Conservation (phyloP, 2,797 vertebrate species). For the Sebastolobus altivelis region DNA sequence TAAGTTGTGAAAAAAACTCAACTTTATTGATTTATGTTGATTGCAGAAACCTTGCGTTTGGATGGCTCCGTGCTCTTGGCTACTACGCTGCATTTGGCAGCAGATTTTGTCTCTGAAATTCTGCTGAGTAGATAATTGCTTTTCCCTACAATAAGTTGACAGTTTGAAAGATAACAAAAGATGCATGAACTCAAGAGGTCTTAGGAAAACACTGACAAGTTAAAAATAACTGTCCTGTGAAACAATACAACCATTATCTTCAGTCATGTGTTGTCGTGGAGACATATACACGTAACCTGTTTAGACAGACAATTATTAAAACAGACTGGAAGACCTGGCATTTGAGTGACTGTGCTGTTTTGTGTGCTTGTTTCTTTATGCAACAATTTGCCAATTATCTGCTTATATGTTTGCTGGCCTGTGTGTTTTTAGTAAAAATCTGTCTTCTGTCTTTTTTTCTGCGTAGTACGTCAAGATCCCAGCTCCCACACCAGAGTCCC, state of each 20-base stretch:
- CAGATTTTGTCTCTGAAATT: slow-evolving; percentile 33
- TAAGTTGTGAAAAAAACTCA: slow-evolving; percentile 22
- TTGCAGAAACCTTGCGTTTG: slow-evolving; percentile 53
- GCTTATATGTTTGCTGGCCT: neutral
- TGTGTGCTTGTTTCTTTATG: neutral
- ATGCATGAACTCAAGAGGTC: slow-evolving; percentile 12
- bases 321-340: neutral
- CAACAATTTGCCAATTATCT: neutral
- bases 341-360: neutral
- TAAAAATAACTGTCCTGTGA: slow-evolving; percentile 14
- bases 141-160: slow-evolving; percentile 29
- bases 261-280: neutral
- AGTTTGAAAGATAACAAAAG: slow-evolving; percentile 38
- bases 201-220: slow-evolving; percentile 24
- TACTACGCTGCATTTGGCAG: slow-evolving; percentile 41
- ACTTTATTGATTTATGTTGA: slow-evolving; percentile 54
- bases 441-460: slow-evolving; percentile 17
- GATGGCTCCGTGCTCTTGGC: slow-evolving; percentile 44
- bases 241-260: slow-evolving; percentile 16
- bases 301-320: neutral
- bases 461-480: slow-evolving; percentile 87
- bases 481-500: slow-evolving; percentile 74
- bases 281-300: neutral
- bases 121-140: slow-evolving; percentile 54
- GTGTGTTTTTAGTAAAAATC: neutral